Evolutionary conservation across 2,797 vertebrate genomes (phyloP).

Genomic region (Urocyon cinereoargenteus): DNA sequence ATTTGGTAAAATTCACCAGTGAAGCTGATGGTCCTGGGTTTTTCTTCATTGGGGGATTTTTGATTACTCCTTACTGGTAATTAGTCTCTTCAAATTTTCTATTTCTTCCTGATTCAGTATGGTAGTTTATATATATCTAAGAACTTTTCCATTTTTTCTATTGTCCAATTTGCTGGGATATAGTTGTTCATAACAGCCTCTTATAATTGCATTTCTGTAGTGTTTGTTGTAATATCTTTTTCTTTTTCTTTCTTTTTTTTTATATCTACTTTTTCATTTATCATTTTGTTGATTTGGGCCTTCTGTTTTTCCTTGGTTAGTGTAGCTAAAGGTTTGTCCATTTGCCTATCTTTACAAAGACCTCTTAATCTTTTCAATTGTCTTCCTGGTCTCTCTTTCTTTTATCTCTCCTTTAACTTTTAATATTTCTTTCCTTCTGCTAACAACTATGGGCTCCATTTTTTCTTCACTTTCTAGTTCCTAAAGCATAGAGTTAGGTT

Average conservation of each 20-base stretch:
- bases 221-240: not conserved
- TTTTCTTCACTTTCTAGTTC: not conserved
- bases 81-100: not conserved
- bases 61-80: not conserved
- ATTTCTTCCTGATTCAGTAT: not conserved
- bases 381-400: not conserved
- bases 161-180: not conserved
- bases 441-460: not conserved
- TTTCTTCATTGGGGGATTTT: not conserved
- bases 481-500: not conserved
- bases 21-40: not conserved
- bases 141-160: not conserved
- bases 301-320: not conserved
- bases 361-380: not conserved
- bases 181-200: not conserved
- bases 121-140: not conserved
- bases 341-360: not conserved
- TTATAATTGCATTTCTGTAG: conserved; percentile 7
- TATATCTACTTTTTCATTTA: not conserved
- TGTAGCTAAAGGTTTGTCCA: not conserved
- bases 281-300: not conserved
- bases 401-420: not conserved
- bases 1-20: not conserved
- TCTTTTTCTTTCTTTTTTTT: conserved; percentile 14
- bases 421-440: not conserved